Evolutionary conservation across 1,140 invertebrate species (phyloP), one percentile per base, ranked within the genome.

Genomic region (Euura lappo): DNA sequence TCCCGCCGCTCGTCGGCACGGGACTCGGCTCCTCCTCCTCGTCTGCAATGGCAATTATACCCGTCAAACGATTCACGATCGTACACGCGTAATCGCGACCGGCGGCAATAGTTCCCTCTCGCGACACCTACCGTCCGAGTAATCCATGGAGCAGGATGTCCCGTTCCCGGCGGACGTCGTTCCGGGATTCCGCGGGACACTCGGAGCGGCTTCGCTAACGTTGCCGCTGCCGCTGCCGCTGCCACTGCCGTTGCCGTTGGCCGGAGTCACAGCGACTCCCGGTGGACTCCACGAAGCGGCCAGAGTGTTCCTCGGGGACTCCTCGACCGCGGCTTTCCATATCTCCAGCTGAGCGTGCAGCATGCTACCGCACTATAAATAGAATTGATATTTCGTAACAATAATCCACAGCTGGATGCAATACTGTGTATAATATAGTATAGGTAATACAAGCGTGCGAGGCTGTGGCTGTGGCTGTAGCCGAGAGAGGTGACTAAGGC

Each of bases 321-420:
- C 87, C 73, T 88, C 87, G 44, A 88, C 87, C 78, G 95, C 94
- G 71, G 93, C 94, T 84, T 96, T 96, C 96, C 96, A 98, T 71
- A 98, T 95, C 84, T 98, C 96, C 79, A 98, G 84, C 80, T 97
- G 95, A 47, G 95, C 94, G 84, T 94, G 93, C 65, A 98, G 85
- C 76, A 93, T 94, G 81, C 94, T 93, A 5, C 96, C 96, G 77
- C 93, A 93, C 94, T 95, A 83, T 45, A 86, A 85, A 74, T 28
- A 28, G 28, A 28, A 28, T 28, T 28, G 42, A 77, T 67, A 28
- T 28, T 28, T 28, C 28, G 28, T 28, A 28, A 28, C 28, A 28
- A 28, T 28, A 28, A 28, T 28, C 1, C 28, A 28, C 28, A 28
- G 28, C 28, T 28, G 28, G 28, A 28, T 28, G 28, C 28, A 28